These are phyloP conservation scores for Indri indri DNA, from an alignment of 2,113 vertebrate species.

Conservation along the genomic window DNA sequence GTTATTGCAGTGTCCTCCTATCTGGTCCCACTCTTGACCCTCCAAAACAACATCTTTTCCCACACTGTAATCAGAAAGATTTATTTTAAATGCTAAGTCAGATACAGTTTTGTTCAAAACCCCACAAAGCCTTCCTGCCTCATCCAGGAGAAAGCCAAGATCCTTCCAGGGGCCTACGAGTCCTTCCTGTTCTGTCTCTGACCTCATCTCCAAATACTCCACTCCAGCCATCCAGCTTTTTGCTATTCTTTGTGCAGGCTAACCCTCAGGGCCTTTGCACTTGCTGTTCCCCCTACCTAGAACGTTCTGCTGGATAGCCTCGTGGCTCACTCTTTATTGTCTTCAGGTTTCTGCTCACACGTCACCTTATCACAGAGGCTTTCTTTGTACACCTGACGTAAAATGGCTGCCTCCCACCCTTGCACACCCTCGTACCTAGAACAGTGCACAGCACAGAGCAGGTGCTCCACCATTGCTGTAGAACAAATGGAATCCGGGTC, in stretches of 20 bases:
- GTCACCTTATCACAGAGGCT: neutral
- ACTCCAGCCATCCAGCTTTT: neutral
- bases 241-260: neutral
- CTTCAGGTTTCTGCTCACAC: neutral
- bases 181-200: neutral
- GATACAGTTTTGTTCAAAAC: neutral
- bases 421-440: rapidly evolving
- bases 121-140: neutral
- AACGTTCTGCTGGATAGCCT: neutral
- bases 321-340: neutral
- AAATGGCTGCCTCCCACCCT: neutral
- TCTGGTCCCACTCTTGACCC: neutral
- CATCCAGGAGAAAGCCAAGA: too few species aligned
- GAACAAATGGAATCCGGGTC: neutral
- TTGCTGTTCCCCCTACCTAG: too few species aligned
- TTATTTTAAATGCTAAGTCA: neutral
- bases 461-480: neutral
- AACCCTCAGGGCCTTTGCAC: neutral
- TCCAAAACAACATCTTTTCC: neutral
- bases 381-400: neutral
- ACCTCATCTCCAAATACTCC: neutral
- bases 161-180: neutral
- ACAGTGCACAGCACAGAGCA: rapidly evolving
- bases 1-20: neutral
- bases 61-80: too few species aligned